Percentiles rank a stretch among this genome's conserved stretches.
Evolutionary conservation across 1,140 invertebrate species (phyloP).

Genomic region (Drosophila suzukii): DNA sequence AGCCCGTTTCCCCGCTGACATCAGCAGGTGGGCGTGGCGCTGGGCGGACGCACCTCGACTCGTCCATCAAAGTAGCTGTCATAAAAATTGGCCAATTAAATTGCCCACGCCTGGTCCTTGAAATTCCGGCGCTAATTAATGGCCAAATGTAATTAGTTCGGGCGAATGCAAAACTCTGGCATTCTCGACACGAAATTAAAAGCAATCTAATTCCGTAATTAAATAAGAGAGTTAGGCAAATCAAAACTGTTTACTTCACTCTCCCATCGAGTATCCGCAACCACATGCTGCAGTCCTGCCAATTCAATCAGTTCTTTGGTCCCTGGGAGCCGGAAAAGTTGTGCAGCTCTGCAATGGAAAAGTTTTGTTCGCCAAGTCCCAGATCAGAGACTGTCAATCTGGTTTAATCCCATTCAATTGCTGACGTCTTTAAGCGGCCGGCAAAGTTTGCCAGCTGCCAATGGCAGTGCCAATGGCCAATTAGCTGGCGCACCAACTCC

Average conservation of each 20-base stretch:
- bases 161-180: conserved; percentile 11
- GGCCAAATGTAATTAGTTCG: conserved; percentile 49
- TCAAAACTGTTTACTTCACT: conserved; percentile 33
- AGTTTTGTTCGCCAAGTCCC: conserved; percentile 44
- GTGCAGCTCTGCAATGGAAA: conserved; percentile 53
- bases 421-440: conserved; percentile 50
- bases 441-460: conserved; percentile 35
- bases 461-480: conserved; percentile 43
- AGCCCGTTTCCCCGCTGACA: conserved; percentile 48
- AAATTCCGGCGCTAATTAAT: conserved; percentile 41
- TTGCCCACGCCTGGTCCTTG: conserved; percentile 12
- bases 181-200: background rate
- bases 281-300: conserved; percentile 11
- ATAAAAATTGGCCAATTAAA: conserved; percentile 61
- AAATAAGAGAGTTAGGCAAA: conserved; percentile 15
- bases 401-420: conserved; percentile 54
- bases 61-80: conserved; percentile 56
- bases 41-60: conserved; percentile 23
- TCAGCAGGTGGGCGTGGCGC: conserved; percentile 24
- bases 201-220: conserved; percentile 33
- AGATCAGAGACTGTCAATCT: conserved; percentile 57
- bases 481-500: conserved; percentile 38
- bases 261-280: conserved; percentile 10
- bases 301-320: conserved; percentile 24
- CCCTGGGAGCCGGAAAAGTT: conserved; percentile 12